These are phyloP conservation scores for Chironomus riparius DNA, from an alignment of 2,888 invertebrate species.

Conservation along the genomic window DNA sequence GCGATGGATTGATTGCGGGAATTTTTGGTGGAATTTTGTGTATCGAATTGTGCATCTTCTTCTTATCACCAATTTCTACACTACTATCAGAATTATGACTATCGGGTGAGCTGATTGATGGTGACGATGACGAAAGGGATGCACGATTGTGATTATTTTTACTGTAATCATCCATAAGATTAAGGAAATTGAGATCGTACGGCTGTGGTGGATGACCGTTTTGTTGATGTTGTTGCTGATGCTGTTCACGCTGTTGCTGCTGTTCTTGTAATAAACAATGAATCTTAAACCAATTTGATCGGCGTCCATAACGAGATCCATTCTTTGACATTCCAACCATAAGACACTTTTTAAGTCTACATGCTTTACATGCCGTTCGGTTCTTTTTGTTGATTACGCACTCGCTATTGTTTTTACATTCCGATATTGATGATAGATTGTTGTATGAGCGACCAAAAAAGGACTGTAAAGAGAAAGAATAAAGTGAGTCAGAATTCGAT, in stretches of 20 bases:
- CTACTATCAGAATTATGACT: slow-evolving; percentile 79
- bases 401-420: slow-evolving; percentile 88
- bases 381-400: slow-evolving; percentile 93
- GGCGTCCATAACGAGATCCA: slow-evolving; percentile 81
- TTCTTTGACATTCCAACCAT: slow-evolving; percentile 91
- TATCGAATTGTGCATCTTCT: slow-evolving; percentile 39
- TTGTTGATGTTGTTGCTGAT: neutral
- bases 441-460: slow-evolving; percentile 93
- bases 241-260: slow-evolving; percentile 35
- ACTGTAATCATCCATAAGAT: slow-evolving; percentile 56
- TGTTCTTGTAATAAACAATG: slow-evolving; percentile 86
- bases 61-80: slow-evolving; percentile 58
- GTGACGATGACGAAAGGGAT: slow-evolving; percentile 47
- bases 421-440: slow-evolving; percentile 80
- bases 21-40: slow-evolving; percentile 38
- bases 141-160: slow-evolving; percentile 46
- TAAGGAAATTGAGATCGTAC: slow-evolving; percentile 53
- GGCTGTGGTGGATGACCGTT: slow-evolving; percentile 42
- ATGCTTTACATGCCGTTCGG: slow-evolving; percentile 89
- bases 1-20: slow-evolving; percentile 40
- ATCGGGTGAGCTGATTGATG: slow-evolving; percentile 71
- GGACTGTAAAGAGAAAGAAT: slow-evolving; percentile 56
- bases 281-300: slow-evolving; percentile 95
- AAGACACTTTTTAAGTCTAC: slow-evolving; percentile 79
- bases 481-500: neutral